Evolutionary conservation across 2,888 invertebrate species (phyloP).

Genomic region (Palloptera scutellata): DNA sequence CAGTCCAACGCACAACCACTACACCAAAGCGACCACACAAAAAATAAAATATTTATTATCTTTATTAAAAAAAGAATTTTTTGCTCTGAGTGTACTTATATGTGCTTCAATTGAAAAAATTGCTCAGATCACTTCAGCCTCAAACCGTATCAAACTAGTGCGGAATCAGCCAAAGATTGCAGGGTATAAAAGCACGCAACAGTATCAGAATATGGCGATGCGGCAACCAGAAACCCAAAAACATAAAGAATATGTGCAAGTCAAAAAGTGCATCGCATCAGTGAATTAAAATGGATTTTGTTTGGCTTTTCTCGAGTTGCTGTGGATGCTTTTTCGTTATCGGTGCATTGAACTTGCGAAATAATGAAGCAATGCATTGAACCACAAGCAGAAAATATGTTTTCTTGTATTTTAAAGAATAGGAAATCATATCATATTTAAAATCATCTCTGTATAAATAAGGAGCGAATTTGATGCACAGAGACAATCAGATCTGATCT

Average conservation of each 20-base stretch:
- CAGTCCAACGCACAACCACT: too few species aligned
- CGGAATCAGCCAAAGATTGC: background rate
- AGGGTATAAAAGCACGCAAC: background rate
- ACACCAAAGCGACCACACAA: too few species aligned
- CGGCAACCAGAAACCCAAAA: background rate
- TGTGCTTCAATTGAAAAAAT: too few species aligned
- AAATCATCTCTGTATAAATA: too few species aligned
- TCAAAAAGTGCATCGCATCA: background rate
- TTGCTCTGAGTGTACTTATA: too few species aligned
- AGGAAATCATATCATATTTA: background rate
- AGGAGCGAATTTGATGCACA: too few species aligned
- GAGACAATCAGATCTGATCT: too few species aligned
- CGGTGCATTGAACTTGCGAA: conserved; percentile 21
- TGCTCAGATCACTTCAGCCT: background rate
- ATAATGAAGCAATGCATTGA: background rate
- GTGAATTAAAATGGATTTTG: background rate
- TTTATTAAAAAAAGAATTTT: too few species aligned
- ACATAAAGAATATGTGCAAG: background rate
- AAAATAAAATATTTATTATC: too few species aligned
- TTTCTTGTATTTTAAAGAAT: too few species aligned
- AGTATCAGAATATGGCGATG: background rate
- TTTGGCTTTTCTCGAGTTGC: background rate
- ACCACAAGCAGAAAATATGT: too few species aligned
- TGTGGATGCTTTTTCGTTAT: conserved; percentile 3
- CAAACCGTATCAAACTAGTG: conserved; percentile 7